Evolutionary conservation across 2,113 vertebrate genomes (phyloP), one percentile per base, ranked within the genome.

Genomic region (Amblyornis subalaris): DNA sequence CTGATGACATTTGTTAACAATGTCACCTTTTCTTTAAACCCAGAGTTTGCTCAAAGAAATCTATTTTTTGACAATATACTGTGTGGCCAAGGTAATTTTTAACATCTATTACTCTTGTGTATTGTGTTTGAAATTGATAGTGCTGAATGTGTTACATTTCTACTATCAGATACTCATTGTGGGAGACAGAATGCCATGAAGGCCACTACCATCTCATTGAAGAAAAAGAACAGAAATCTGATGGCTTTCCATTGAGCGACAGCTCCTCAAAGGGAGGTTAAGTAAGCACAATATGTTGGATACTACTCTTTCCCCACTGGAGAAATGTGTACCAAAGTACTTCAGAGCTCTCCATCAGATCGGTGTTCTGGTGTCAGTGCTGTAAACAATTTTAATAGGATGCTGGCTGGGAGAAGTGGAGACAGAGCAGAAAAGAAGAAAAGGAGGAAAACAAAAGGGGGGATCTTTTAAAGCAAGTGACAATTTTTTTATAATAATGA

Each of bases 11-110:
- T 95, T 22, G 0, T 96, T 95, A 95, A 70, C 74, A 93, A 85
- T 90, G 88, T 95, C 93, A 94, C 94, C 71, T 97, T 93, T 83
- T 67, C 86, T 89, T 96, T 95, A 94, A 91, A 93, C 50, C 44
- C 51, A 33, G 71, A 70, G 50, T 93, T 95, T 83, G 28, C 60
- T 85, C 67, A 23, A 80, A 91, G 77, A 90, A 96, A 88, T 91
- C 81, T 74, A 38, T 95, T 87, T 94, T 95, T 96, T 94, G 29
- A 90, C 75, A 85, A 88, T 58, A 60, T 60, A 48, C 51, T 53
- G 9, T 88, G 51, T 80, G 78, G 91, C 40, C 11, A 10, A 90
- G 85, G 60, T 85, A 80, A 85, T 92, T 93, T 95, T 95, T 89
- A 94, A 77, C 90, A 93, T 85, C 94, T 93, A 35, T 95, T 93